Base-by-base conservation (phyloP, 2,888 invertebrate genomes). In the Lycia hirtaria region DNA sequence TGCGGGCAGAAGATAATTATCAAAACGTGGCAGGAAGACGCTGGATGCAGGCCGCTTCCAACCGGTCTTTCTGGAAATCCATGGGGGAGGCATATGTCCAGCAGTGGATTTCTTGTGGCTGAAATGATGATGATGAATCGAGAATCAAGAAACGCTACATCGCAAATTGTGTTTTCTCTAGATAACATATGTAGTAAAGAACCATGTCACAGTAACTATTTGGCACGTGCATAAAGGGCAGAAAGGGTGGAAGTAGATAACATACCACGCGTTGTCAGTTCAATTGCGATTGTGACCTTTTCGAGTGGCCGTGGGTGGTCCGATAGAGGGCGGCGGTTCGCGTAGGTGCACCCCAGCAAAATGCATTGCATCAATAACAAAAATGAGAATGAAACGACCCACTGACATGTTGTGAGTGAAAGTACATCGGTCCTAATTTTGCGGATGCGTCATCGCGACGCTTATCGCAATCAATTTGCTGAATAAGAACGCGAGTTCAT, bases 301-400 rank as follows among this genome's bases (percentile, higher is more conserved):
- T 77, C 67, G 66, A 67, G 67, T 56, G 63, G 37, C 49, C 68
- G 76, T 79, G 72, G 77, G 78, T 59, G 65, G 60, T 50, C 56
- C 26, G 38, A 37, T 48, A 57, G 44, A 59, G 60, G 74, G 73
- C 66, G 68, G 66, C 72, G 77, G 77, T 66, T 60, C 63, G 74
- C 66, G 66, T 66, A 64, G 62, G 64, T 60, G 58, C 57, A 64
- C 43, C 55, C 19, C 48, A 76, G 75, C 67, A 67, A 70, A 70
- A 80, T 80, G 78, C 81, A 81, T 83, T 74, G 72, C 78, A 73
- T 75, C 76, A 60, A 76, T 80, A 76, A 78, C 78, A 78, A 79
- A 80, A 81, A 78, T 66, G 65, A 73, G 75, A 80, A 80, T 81
- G 78, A 74, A 52, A 56, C 61, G 54, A 56, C 62, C 66, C 44